These are phyloP conservation scores for Argyrosomus regius DNA, from an alignment of 2,797 vertebrate species.

Conservation along the genomic window DNA sequence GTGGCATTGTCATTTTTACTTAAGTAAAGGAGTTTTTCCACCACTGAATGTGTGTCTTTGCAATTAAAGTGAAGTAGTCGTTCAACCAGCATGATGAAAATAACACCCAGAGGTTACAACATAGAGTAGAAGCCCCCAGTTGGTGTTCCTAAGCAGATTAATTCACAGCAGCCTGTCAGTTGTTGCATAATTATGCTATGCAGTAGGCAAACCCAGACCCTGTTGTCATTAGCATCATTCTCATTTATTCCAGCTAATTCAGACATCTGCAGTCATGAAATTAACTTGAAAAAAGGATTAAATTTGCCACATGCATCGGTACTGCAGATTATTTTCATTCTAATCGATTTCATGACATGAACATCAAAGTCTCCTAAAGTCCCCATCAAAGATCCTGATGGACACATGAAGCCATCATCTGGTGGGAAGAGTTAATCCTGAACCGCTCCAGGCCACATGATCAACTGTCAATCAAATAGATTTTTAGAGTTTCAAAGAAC, in stretches of 20 bases:
- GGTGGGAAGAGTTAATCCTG: conserved; percentile 47
- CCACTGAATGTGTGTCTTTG: background rate
- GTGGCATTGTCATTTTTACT: background rate
- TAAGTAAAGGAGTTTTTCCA: background rate
- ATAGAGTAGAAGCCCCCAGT: conserved; percentile 48
- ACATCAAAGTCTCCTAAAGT: conserved; percentile 22
- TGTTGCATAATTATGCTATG: conserved; percentile 66
- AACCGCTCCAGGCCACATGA: conserved; percentile 29
- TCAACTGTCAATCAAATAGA: conserved; percentile 3
- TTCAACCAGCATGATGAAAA: conserved; percentile 23
- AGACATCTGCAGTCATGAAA: conserved; percentile 17
- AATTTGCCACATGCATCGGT: background rate
- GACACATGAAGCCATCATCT: conserved; percentile 60
- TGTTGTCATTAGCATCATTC: conserved; percentile 25
- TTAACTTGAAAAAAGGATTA: background rate
- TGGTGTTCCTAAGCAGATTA: conserved; percentile 73
- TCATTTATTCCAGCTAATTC: conserved; percentile 45
- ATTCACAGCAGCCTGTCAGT: conserved; percentile 63
- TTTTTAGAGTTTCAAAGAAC: conserved; percentile 36
- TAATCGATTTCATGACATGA: conserved; percentile 20
- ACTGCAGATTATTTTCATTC: conserved; percentile 7
- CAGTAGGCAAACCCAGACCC: conserved; percentile 1
- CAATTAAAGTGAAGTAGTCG: conserved; percentile 14
- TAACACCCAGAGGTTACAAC: conserved; percentile 43
- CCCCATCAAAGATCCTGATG: conserved; percentile 13